Conservation (phyloP, 1,140 invertebrate genomes). For the Hestina assimilis region DNA sequence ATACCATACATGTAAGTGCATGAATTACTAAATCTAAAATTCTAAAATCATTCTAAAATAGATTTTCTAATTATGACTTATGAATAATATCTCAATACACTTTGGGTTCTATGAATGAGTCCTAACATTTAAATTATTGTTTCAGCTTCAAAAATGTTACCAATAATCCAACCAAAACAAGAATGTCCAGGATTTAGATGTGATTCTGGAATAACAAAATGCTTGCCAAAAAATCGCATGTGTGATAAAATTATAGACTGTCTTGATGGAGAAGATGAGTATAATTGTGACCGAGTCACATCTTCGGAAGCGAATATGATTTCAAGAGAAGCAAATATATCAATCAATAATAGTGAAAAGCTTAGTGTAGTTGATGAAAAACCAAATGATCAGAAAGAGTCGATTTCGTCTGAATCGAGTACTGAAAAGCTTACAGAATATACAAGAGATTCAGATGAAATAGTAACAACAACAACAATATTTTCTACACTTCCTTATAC, state of each 20-base stretch:
- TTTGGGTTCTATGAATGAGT: background rate
- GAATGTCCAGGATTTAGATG: conserved; percentile 85
- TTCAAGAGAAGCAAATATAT: conserved; percentile 11
- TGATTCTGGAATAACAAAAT: conserved; percentile 80
- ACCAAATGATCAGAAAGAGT: background rate
- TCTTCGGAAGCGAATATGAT: conserved; percentile 20
- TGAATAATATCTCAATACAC: no score
- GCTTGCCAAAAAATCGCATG: conserved; percentile 81
- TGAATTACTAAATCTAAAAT: background rate
- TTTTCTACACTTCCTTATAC: no score
- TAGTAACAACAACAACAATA: no score
- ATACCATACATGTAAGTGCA: conserved; percentile 73
- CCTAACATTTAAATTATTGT: background rate
- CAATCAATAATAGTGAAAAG: background rate
- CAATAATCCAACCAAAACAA: conserved; percentile 76
- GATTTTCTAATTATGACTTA: no score
- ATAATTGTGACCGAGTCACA: conserved; percentile 76
- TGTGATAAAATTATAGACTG: conserved; percentile 88
- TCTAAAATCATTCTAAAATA: background rate
- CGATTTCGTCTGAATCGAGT: background rate
- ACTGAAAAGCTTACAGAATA: no score
- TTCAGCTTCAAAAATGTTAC: conserved; percentile 69
- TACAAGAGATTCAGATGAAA: no score
- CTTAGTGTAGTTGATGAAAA: background rate
- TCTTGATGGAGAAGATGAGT: conserved; percentile 87